Evolutionary conservation across 2,888 invertebrate species (phyloP).

Genomic region (Drosophila robusta): DNA sequence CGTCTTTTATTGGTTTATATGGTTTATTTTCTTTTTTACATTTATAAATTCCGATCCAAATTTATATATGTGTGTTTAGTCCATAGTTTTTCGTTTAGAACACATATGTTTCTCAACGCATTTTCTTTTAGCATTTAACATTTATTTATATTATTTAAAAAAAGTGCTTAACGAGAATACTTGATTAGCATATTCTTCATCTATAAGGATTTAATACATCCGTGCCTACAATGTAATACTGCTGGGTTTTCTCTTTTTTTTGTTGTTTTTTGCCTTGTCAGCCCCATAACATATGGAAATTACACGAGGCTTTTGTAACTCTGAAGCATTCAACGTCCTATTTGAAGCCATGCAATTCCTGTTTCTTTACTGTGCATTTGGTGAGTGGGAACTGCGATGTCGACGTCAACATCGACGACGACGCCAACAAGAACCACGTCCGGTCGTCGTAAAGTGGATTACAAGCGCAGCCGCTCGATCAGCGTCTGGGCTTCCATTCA

Average conservation of each 20-base stretch:
- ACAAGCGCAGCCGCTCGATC: conserved; percentile 65
- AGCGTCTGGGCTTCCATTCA: conserved; percentile 64
- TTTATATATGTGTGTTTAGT: too few species aligned
- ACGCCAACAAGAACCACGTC: conserved; percentile 77
- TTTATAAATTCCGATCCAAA: too few species aligned
- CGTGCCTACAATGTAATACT: conserved; percentile 15
- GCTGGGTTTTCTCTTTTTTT: conserved; percentile 1
- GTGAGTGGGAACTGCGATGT: conserved; percentile 55
- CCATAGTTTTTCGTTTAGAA: too few species aligned
- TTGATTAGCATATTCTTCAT: conserved; percentile 34
- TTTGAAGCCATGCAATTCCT: conserved; percentile 46
- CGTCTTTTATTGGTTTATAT: too few species aligned
- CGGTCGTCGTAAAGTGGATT: conserved; percentile 78
- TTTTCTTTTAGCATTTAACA: too few species aligned
- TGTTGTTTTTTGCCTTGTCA: conserved; percentile 8
- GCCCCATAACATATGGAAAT: conserved; percentile 34
- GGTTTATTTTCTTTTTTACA: too few species aligned
- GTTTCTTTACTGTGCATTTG: conserved; percentile 26
- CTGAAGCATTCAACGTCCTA: conserved; percentile 40
- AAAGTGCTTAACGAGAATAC: background rate
- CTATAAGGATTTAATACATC: conserved; percentile 18
- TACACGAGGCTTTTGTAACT: conserved; percentile 31
- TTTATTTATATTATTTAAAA: too few species aligned
- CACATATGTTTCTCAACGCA: too few species aligned
- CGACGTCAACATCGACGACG: conserved; percentile 28